These are phyloP conservation scores for Oegoconia quadripuncta DNA, from an alignment of 2,888 invertebrate genomes.

Conservation along the genomic window DNA sequence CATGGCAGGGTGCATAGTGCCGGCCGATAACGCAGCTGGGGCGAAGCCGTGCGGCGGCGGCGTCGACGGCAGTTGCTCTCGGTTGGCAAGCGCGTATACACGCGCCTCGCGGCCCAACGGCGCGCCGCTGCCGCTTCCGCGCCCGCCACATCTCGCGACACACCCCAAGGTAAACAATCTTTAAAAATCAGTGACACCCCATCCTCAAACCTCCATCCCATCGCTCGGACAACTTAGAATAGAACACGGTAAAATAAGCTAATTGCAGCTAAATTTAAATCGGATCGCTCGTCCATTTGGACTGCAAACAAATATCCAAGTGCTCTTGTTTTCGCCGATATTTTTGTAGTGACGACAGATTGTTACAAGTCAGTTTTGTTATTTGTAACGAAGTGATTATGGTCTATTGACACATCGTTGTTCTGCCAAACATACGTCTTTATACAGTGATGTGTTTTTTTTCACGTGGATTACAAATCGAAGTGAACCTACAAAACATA, in stretches of 20 bases:
- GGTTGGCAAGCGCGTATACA: constrained; percentile 70
- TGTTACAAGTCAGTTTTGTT: too few species aligned
- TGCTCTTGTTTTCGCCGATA: constrained; percentile 45
- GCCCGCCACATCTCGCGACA: constrained; percentile 37
- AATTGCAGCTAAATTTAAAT: constrained; percentile 11
- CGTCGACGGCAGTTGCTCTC: constrained; percentile 62
- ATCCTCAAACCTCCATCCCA: constrained; percentile 21
- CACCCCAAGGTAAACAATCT: constrained; percentile 64
- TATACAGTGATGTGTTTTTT: too few species aligned
- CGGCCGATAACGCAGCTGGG: constrained; percentile 65
- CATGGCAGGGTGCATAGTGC: constrained; percentile 49
- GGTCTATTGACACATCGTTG: not conserved
- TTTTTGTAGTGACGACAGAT: constrained; percentile 52
- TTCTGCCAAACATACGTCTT: too few species aligned
- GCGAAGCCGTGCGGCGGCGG: constrained; percentile 36
- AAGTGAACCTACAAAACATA: not conserved
- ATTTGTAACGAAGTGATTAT: not conserved
- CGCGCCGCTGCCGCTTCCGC: constrained; percentile 49
- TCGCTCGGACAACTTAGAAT: constrained; percentile 15
- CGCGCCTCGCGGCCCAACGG: constrained; percentile 63
- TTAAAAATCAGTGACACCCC: constrained; percentile 11
- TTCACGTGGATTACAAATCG: not conserved
- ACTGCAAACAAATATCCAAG: constrained; percentile 51
- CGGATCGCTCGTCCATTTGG: constrained; percentile 31
- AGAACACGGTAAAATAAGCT: not conserved